Base-by-base conservation (phyloP, 2,888 invertebrate species). In the Hyles lineata region DNA sequence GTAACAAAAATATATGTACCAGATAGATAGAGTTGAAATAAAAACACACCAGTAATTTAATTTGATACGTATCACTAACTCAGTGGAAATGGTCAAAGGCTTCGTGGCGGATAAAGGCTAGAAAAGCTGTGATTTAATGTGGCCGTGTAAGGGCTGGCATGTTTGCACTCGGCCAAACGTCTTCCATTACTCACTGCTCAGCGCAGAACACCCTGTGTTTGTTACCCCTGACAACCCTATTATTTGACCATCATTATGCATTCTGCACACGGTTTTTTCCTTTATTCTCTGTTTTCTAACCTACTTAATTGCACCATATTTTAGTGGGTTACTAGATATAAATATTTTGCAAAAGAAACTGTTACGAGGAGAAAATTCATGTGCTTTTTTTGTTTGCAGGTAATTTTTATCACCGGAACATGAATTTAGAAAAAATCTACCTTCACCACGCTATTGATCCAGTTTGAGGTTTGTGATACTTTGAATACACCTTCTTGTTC, bases 191-290 rank as follows among this genome's bases (percentile, higher is more conserved):
- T 89, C 89, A 87, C 83, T 83, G 84, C 82, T 83, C 73, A 78
- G 79, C 70, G 77, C 80, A 77, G 72, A 77, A 81, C 80, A 71
- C 79, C 84, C 76, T 77, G 78, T 82, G 84, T 90, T 87, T 89
- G 88, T 89, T 87, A 85, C 85, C 83, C 85, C 83, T 85, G 89
- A 86, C 87, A 86, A 82, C 82, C 81, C 83, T 81, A 89, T 89
- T 89, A 89, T 89, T 89, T 86, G 89, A 86, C 85, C 86, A 87
- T 83, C 82, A 83, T 87, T 87, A 85, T 85, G 85, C 82, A 89
- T 88, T 87, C 87, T 79, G 75, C 71, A 80, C 84, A 80, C 84
- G 83, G 63, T n/a, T 63, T 70, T 74, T 60, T 29, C 50, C 55
- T 60, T 62, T 23, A 50, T 67, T 50, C 67, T 67, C 67, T 50